Base-by-base conservation (phyloP, 1,140 invertebrate species). In the Oppia nitens region DNA sequence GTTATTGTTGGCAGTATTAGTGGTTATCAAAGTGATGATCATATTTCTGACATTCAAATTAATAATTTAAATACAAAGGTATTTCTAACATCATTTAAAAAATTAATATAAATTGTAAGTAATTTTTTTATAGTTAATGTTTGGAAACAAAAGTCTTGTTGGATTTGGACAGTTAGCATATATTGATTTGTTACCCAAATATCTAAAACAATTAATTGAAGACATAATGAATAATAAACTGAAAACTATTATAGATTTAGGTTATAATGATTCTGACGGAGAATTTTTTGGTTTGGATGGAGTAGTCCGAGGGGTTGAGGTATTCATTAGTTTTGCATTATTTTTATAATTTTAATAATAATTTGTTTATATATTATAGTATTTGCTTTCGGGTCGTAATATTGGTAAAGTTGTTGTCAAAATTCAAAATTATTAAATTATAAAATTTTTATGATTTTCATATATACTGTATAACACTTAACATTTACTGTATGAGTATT, bases 1-100 rank as follows among this genome's bases (percentile, higher is more conserved):
- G 62, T 70, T 23, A 60, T 71, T 6, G 68, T 72, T 56, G 71
- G 71, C 6, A 66, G 59, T 29, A 70, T 70, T 14, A 60, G 64
- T 17, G 66, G 68, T 9, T 71, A 71, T 49, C 62, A 66, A 27
- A 25, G 24, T n/a, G 47, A 49, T 23, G 47, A 29, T 3, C n/a
- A 12, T n/a, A 47, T 56, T 53, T 14, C 55, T 23, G 47, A 56
- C 6, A 29, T 56, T 17, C 47, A 9, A 14, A 56, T 54, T 28
- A 4, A 23, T 45, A 20, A 54, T 45, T 26, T 54, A n/a, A 26
- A 6, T 9, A 54, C 20, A n/a, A 54, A 54, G 21, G 53, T 20
- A n/a, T 20, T 20, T 54, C 27, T 21, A 48, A 21, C n/a, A 48
- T 54, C 9, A 54, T 21, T 20, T 21, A 48, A 9, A 4, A 23